These are phyloP conservation scores for Heteronetta atricapilla DNA, from an alignment of 2,113 vertebrate genomes.

Conservation along the genomic window DNA sequence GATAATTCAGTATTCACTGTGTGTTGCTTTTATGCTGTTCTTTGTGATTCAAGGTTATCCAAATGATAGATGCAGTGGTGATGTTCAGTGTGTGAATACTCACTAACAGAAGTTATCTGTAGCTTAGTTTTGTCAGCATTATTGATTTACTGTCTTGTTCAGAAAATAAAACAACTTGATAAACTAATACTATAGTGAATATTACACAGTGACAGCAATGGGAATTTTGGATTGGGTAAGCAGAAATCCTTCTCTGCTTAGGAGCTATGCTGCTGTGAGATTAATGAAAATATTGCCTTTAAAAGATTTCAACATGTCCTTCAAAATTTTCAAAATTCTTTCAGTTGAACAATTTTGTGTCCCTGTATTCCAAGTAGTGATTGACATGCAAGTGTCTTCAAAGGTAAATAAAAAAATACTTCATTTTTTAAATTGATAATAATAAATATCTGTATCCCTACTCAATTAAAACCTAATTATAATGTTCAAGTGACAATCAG, in stretches of 20 bases:
- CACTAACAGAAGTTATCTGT: not conserved
- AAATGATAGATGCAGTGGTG: not conserved
- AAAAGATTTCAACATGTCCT: not conserved
- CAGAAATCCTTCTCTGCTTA: not conserved
- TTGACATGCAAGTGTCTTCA: not conserved
- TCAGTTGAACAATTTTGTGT: not conserved
- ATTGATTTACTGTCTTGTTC: slow-evolving; percentile 61
- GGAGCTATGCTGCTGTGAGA: not conserved
- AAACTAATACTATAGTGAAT: slow-evolving; percentile 14
- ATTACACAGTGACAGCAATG: not conserved
- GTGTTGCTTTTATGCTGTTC: not conserved
- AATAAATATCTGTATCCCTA: not conserved
- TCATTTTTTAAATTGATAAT: not conserved
- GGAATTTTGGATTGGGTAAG: not conserved
- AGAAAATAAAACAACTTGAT: not conserved
- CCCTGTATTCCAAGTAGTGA: not conserved
- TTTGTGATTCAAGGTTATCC: not conserved
- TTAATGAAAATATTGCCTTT: not conserved
- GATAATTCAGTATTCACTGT: not conserved
- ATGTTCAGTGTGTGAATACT: not conserved
- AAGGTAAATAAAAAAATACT: not conserved
- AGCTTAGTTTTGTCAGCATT: slow-evolving; percentile 33
- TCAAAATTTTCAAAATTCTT: rapidly evolving
- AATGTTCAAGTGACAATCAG: not conserved
- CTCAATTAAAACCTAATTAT: not conserved